Percentiles rank a stretch among this genome's conserved stretches.
phyloP scores from a whole-genome alignment of 2,113 vertebrate species.

The Euleptes europaea region DNA sequence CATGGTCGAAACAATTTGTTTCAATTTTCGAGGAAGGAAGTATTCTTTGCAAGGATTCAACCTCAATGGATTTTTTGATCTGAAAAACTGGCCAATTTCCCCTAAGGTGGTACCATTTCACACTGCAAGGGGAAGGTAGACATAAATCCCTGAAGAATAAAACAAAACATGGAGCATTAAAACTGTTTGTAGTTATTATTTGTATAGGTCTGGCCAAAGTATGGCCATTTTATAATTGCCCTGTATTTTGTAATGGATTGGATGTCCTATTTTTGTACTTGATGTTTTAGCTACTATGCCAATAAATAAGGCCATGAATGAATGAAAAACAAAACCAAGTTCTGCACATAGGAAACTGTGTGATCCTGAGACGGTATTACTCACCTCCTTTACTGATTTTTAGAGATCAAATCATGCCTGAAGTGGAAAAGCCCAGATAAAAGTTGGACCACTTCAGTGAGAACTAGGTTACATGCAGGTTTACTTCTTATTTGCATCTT shows the following conservation, averaged over 20 bases:
- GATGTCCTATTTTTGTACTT: too few relatives aligned
- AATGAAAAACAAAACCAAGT: too few relatives aligned
- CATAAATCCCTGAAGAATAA: background rate
- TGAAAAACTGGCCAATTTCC: background rate
- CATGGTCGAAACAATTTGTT: background rate
- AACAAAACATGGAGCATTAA: too few relatives aligned
- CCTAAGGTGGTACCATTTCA: background rate
- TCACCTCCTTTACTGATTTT: background rate
- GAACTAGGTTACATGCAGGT: background rate
- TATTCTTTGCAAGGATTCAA: background rate
- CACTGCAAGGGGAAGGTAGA: background rate
- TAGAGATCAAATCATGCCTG: too few relatives aligned
- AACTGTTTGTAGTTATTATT: too few relatives aligned
- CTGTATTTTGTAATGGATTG: too few relatives aligned
- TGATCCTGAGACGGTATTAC: background rate
- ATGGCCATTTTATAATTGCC: too few relatives aligned
- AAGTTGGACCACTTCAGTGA: background rate
- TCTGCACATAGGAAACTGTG: background rate
- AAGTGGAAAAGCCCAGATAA: background rate
- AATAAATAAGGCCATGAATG: too few relatives aligned
- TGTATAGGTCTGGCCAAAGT: too few relatives aligned
- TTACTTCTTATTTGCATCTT: background rate
- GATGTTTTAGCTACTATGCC: too few relatives aligned
- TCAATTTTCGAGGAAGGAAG: background rate
- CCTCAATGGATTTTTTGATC: background rate